A percentile compares a stretch with the other conserved stretches of the same genome.
These are phyloP conservation scores for Panthera uncia DNA, from an alignment of 2,113 vertebrate species.

Conservation along the genomic window DNA sequence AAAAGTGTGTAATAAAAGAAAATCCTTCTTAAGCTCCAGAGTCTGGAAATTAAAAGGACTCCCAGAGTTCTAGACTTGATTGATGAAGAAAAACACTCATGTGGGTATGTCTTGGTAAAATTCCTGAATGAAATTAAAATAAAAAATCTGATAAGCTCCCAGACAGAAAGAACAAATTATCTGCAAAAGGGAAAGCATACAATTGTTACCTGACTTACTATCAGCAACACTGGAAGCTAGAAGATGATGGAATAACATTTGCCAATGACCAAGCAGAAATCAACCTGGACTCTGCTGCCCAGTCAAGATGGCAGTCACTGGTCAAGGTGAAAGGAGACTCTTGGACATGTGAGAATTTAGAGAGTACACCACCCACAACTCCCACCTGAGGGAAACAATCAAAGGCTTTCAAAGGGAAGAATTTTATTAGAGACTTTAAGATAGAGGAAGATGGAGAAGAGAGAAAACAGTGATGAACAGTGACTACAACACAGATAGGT, in stretches of 20 bases:
- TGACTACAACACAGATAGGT: not conserved
- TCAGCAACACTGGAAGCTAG: not conserved
- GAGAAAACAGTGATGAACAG: not conserved
- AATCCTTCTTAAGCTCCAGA: not conserved
- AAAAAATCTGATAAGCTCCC: not conserved
- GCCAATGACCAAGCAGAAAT: not conserved
- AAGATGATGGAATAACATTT: not conserved
- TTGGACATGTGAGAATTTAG: not conserved
- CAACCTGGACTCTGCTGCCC: not conserved
- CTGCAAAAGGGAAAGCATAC: not conserved
- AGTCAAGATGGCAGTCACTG: not conserved
- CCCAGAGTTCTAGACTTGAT: not conserved
- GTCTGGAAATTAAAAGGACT: not conserved
- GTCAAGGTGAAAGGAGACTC: not conserved
- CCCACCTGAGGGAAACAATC: not conserved
- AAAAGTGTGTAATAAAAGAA: not conserved
- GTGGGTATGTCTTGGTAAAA: not conserved
- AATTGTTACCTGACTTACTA: not conserved
- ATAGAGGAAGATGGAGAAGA: not conserved
- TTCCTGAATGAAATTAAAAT: not conserved
- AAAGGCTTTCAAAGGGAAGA: not conserved
- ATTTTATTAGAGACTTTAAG: not conserved
- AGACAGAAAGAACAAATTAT: not conserved
- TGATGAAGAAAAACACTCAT: not conserved
- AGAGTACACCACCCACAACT: not conserved